A percentile compares a stretch with the other conserved stretches of the same genome.
Conservation (phyloP, 2,888 invertebrate species). For the Conchocele bisecta region DNA sequence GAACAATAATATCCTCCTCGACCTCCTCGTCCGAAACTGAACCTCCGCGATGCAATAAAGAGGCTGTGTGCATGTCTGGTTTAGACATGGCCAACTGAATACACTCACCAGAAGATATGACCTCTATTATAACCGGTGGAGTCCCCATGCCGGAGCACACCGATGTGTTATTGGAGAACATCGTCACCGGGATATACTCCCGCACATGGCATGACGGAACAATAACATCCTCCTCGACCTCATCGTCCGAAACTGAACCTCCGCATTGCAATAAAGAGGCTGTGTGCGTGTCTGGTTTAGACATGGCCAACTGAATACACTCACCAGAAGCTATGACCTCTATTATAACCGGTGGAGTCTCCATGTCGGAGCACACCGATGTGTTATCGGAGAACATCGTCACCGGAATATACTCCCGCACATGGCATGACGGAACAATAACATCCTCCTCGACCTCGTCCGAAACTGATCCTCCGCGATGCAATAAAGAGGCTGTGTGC, state of each 20-base stretch:
- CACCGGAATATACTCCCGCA: not conserved
- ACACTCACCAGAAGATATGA: slow-evolving; percentile 35
- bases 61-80: slow-evolving; percentile 1
- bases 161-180: slow-evolving; percentile 15
- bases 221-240: not conserved
- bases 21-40: no score
- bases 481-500: slow-evolving; percentile 5
- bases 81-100: not conserved
- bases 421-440: not conserved
- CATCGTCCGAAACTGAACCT: not conserved
- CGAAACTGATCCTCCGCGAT: not conserved
- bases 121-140: slow-evolving; percentile 50
- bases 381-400: slow-evolving; percentile 21
- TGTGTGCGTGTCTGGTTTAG: not conserved
- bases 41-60: slow-evolving; percentile 4
- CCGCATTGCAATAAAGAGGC: slow-evolving; percentile 11
- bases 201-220: not conserved
- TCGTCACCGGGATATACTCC: not conserved
- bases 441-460: not conserved
- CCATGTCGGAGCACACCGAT: slow-evolving; percentile 33
- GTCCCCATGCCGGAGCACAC: slow-evolving; percentile 41
- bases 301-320: not conserved
- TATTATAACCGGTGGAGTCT: slow-evolving; percentile 45
- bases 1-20: no score
- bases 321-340: slow-evolving; percentile 38